Conservation (phyloP, 2,113 vertebrate genomes). For the Cynoglossus semilaevis region DNA sequence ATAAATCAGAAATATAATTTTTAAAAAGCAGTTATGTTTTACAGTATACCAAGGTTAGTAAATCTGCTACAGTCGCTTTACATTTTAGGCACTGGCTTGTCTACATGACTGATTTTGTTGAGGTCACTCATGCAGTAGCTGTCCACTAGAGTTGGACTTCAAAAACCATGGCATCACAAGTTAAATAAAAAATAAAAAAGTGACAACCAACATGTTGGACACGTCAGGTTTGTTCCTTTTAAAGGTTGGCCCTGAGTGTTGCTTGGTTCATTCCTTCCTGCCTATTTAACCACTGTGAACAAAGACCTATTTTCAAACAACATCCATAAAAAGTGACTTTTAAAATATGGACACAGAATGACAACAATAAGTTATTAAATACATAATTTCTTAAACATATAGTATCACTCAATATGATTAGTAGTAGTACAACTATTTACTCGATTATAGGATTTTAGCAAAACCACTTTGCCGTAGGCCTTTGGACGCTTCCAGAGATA, state of each 20-base stretch:
- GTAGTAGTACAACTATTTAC: slow-evolving; percentile 45
- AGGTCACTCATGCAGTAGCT: not conserved
- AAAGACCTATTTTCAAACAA: slow-evolving; percentile 38
- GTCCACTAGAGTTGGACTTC: slow-evolving; percentile 9
- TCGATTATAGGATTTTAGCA: slow-evolving; percentile 41
- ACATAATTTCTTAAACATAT: slow-evolving; percentile 57
- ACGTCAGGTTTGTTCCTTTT: slow-evolving; percentile 58
- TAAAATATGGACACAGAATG: slow-evolving; percentile 67
- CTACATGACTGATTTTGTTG: slow-evolving; percentile 8
- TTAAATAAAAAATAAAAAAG: slow-evolving; percentile 19
- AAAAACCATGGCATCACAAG: slow-evolving; percentile 48
- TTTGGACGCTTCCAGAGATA: slow-evolving; percentile 61
- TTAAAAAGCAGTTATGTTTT: slow-evolving; percentile 6
- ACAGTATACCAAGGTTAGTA: slow-evolving; percentile 9
- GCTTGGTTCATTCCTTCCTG: slow-evolving; percentile 36
- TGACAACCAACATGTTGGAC: slow-evolving; percentile 31
- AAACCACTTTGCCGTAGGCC: slow-evolving; percentile 52
- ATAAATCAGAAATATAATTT: too few species aligned
- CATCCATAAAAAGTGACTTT: slow-evolving; percentile 52
- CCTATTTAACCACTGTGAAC: slow-evolving; percentile 14
- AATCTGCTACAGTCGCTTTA: slow-evolving; percentile 55
- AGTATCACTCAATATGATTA: slow-evolving; percentile 58
- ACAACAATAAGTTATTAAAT: slow-evolving; percentile 70
- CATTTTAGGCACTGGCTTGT: slow-evolving; percentile 56
- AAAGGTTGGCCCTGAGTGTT: slow-evolving; percentile 68